Base-by-base conservation (phyloP, 2,797 vertebrate genomes). In the Girardinus metallicus region DNA sequence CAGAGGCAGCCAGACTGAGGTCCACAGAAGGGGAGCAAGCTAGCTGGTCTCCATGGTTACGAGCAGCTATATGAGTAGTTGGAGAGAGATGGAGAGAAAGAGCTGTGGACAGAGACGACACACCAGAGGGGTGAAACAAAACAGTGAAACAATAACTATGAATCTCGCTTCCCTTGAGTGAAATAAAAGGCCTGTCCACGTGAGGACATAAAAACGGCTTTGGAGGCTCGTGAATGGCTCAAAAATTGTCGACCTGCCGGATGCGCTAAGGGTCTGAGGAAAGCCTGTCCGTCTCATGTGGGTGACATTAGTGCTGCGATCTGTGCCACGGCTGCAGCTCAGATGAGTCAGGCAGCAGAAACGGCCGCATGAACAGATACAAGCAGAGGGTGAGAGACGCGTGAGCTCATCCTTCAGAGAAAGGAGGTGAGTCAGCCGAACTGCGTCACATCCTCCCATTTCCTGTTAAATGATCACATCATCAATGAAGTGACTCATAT, bases 41-140 rank as follows among this genome's bases (percentile, higher is more conserved):
- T 8, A n/a, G 66, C 73, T 80, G 85, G 94, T 95, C 91, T 91
- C 94, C 89, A 95, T 94, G 90, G 94, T 89, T 87, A 95, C 92
- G n/a, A 71, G 80, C 81, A 83, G 86, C 84, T 76, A 90, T 57
- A 92, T 87, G 87, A 93, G n/a, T 23, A 72, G 88, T 79, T 83
- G 72, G 77, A 21, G 79, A 83, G 76, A 83, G 77, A 23, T 76
- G 83, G 77, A 83, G 36, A 68, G 39, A 93, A 23, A 39, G 74
- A 71, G 78, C 34, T 46, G 41, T 87, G 88, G 86, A 91, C 87
- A 87, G 74, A 76, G n/a, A 86, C 73, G 73, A 86, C 62, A 76
- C 73, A 78, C 1, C 46, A 4, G 78, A 57, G 41, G 68, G 78
- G 26, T 12, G 12, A 31, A 18, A 36, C 15, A 51, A 57, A 49